These are phyloP conservation scores for Poecilobothrus nobilitatus DNA, from an alignment of 2,888 invertebrate genomes.

Conservation along the genomic window DNA sequence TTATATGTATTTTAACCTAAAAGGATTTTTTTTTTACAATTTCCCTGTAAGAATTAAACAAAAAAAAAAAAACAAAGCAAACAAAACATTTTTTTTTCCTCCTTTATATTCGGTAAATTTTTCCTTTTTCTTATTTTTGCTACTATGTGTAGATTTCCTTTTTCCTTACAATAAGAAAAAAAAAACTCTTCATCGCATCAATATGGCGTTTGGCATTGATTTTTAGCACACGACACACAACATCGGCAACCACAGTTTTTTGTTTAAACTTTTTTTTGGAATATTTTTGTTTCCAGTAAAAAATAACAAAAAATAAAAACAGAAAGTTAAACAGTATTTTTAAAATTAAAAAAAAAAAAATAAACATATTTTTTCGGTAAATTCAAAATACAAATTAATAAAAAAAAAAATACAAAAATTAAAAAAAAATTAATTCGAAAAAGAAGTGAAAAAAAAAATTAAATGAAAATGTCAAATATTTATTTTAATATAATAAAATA, in stretches of 20 bases:
- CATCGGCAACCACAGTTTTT: slow-evolving; percentile 2
- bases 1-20: no score
- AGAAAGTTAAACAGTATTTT: neutral
- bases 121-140: neutral
- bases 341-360: neutral
- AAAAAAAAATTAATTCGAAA: neutral
- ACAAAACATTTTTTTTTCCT: no score
- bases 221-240: slow-evolving; percentile 23
- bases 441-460: no score
- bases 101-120: no score
- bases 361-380: neutral
- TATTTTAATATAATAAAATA: no score
- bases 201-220: slow-evolving; percentile 30
- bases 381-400: neutral
- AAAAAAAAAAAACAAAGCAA: no score
- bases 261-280: neutral
- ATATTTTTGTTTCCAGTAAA: neutral
- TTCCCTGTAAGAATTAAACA: no score
- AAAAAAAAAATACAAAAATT: neutral
- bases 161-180: slow-evolving; percentile 9
- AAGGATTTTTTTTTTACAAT: no score
- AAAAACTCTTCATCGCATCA: slow-evolving; percentile 23
- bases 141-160: slow-evolving; percentile 13
- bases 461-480: no score
- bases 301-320: neutral